Conservation (phyloP, 1,140 invertebrate genomes). For the Spodoptera frugiperda region DNA sequence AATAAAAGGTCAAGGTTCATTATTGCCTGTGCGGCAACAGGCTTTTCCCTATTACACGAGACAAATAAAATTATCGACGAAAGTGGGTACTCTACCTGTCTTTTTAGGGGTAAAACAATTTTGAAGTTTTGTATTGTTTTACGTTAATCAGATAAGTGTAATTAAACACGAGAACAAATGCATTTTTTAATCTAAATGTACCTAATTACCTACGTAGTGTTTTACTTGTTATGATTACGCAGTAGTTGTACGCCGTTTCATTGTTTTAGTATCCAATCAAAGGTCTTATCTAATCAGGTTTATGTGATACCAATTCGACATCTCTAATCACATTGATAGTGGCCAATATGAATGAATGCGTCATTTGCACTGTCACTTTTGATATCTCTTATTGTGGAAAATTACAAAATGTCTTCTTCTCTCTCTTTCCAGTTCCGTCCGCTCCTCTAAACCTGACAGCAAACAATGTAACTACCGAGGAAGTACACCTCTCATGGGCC, state of each 20-base stretch:
- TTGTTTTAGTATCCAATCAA: not conserved
- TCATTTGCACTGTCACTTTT: not conserved
- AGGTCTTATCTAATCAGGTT: conserved; percentile 1
- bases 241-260: not conserved
- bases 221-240: no score
- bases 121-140: no score
- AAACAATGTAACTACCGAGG: conserved; percentile 90
- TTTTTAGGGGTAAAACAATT: no score
- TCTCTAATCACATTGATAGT: not conserved
- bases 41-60: no score
- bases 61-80: no score
- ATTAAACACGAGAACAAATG: no score
- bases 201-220: no score
- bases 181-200: no score
- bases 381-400: not conserved
- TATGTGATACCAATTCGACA: not conserved
- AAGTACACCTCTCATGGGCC: conserved; percentile 92
- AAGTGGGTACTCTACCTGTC: no score
- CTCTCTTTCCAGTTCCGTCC: conserved; percentile 90
- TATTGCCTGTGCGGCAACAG: no score
- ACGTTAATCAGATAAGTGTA: no score
- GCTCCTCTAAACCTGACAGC: conserved; percentile 93
- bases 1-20: no score
- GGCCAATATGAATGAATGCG: not conserved
- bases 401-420: not conserved